phyloP scores from a whole-genome alignment of 2,888 invertebrate species.

The Protonemura montana region DNA sequence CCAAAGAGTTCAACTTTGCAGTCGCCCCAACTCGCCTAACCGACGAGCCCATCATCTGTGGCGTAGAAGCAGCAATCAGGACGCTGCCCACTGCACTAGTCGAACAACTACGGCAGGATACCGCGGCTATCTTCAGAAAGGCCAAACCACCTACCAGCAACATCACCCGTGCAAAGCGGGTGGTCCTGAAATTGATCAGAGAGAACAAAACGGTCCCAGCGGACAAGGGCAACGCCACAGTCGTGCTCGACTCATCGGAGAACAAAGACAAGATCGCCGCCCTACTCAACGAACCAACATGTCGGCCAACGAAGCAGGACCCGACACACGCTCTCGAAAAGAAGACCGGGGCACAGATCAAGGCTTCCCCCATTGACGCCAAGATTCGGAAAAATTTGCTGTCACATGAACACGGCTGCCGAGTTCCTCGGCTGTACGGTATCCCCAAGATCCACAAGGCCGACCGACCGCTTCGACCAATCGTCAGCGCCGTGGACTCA shows the following conservation, averaged over 20 bases:
- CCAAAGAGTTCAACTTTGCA: neutral
- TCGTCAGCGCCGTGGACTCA: constrained; percentile 22
- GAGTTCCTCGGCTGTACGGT: constrained; percentile 7
- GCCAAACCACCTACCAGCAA: neutral
- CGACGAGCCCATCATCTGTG: neutral
- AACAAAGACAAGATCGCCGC: neutral
- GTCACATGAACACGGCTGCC: neutral
- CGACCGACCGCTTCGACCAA: neutral
- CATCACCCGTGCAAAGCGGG: neutral
- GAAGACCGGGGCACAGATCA: too few species aligned
- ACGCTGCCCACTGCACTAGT: neutral
- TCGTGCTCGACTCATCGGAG: neutral
- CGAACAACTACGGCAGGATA: neutral
- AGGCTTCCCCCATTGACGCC: neutral
- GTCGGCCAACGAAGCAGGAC: neutral
- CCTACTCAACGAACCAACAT: neutral
- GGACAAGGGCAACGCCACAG: constrained; percentile 8
- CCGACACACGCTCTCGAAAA: too few species aligned
- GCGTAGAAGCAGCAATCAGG: neutral
- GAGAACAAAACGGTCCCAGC: neutral
- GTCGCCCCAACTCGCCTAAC: neutral
- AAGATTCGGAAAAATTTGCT: neutral
- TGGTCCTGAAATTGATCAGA: neutral
- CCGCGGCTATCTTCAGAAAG: neutral
- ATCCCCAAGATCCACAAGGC: constrained; percentile 27